These are phyloP conservation scores for Aphaenogaster ashmeadi DNA, from an alignment of 1,140 invertebrate species.

Conservation along the genomic window DNA sequence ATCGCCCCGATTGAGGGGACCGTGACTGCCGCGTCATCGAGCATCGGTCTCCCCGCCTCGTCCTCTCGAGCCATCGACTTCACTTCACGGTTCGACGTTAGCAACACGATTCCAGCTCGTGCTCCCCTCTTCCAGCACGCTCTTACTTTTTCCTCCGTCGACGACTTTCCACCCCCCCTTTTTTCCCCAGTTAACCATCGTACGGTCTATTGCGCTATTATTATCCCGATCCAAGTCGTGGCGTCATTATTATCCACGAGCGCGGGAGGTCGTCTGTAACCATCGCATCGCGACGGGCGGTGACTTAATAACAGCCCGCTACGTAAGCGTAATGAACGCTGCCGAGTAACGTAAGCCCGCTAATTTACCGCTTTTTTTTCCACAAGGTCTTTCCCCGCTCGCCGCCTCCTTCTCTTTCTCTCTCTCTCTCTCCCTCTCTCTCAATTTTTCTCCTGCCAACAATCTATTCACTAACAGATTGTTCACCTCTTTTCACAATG, in stretches of 20 bases:
- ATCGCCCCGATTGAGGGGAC: slow-evolving; percentile 40
- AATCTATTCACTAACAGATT: slow-evolving; percentile 53
- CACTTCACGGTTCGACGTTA: slow-evolving; percentile 44
- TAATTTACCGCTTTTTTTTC: slow-evolving; percentile 79
- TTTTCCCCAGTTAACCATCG: slow-evolving; percentile 68
- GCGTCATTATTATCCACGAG: slow-evolving; percentile 81
- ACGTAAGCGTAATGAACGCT: slow-evolving; percentile 82
- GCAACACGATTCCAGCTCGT: slow-evolving; percentile 44
- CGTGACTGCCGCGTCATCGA: slow-evolving; percentile 33
- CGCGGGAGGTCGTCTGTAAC: slow-evolving; percentile 80
- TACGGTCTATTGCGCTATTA: slow-evolving; percentile 74
- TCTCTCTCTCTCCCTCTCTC: slow-evolving; percentile 35
- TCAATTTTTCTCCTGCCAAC: background rate
- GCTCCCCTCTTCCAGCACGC: background rate
- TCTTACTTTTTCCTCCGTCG: slow-evolving; percentile 29
- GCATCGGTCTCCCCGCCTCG: slow-evolving; percentile 22
- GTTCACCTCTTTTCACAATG: slow-evolving; percentile 35
- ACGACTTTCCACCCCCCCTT: slow-evolving; percentile 42
- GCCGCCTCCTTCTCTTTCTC: background rate
- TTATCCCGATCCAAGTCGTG: slow-evolving; percentile 69
- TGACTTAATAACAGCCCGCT: slow-evolving; percentile 84
- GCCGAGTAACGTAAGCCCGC: slow-evolving; percentile 82
- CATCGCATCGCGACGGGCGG: slow-evolving; percentile 79
- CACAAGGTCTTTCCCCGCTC: slow-evolving; percentile 50
- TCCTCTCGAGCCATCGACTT: slow-evolving; percentile 50